These are phyloP conservation scores for Tribolium freemani DNA, from an alignment of 2,888 invertebrate genomes.

Conservation along the genomic window DNA sequence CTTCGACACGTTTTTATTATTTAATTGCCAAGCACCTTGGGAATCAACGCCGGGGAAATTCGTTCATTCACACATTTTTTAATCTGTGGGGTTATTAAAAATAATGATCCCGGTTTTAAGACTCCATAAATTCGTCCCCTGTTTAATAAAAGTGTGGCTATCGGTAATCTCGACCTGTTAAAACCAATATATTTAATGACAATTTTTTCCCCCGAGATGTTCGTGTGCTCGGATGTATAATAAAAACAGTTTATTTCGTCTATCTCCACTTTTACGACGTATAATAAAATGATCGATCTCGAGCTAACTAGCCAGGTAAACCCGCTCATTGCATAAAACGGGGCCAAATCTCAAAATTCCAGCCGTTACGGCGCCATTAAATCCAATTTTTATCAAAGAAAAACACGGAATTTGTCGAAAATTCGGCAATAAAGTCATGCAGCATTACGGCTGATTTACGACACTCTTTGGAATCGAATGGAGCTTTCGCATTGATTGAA, in stretches of 20 bases:
- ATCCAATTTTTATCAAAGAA: not conserved
- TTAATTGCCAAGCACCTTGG: conserved; percentile 8
- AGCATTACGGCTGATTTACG: conserved; percentile 33
- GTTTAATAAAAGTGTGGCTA: conserved; percentile 19
- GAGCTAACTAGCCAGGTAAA: conserved; percentile 23
- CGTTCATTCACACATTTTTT: not conserved
- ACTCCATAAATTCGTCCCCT: conserved; percentile 15
- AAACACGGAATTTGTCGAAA: conserved; percentile 5
- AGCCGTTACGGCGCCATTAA: not conserved
- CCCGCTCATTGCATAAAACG: conserved; percentile 11
- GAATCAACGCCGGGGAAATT: not conserved
- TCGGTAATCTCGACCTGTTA: conserved; percentile 13
- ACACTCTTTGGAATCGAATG: conserved; percentile 7
- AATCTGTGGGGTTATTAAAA: conserved; percentile 6
- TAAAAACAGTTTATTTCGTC: conserved; percentile 38
- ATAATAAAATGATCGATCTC: conserved; percentile 38
- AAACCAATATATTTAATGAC: conserved; percentile 23
- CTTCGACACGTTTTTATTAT: conserved; percentile 19
- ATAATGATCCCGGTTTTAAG: conserved; percentile 19
- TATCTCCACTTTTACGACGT: conserved; percentile 25
- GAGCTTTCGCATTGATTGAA: too few species aligned
- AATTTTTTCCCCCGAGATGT: conserved; percentile 21
- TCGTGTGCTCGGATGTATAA: conserved; percentile 25
- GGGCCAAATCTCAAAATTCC: conserved; percentile 22
- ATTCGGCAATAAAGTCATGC: conserved; percentile 30